Percentiles rank a stretch among this genome's conserved stretches.
Conservation (phyloP, 2,888 invertebrate species). For the Drosophila yooni region DNA sequence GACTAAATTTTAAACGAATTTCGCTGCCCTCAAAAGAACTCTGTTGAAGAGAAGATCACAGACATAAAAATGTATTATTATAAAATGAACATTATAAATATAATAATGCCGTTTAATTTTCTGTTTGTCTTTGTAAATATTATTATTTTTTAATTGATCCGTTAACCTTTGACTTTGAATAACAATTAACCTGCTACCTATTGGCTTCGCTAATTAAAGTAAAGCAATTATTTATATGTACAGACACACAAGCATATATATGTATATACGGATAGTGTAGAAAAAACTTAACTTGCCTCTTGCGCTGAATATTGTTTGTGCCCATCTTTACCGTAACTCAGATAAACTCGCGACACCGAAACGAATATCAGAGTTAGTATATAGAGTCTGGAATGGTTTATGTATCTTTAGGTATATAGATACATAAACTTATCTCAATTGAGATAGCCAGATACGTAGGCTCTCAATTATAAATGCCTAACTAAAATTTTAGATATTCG, state of each 20-base stretch:
- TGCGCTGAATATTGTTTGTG: conserved; percentile 17
- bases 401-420: not conserved
- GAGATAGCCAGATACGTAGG: not conserved
- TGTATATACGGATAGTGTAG: not conserved
- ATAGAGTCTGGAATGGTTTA: not conserved
- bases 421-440: conserved; percentile 20
- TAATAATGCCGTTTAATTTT: not conserved
- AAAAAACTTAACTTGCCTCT: not conserved
- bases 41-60: conserved; percentile 1
- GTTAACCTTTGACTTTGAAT: conserved; percentile 36
- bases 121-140: not conserved
- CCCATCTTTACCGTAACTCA: conserved; percentile 16
- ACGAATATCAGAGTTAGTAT: not conserved
- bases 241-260: not conserved
- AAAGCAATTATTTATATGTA: conserved; percentile 19
- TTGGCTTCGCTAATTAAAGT: conserved; percentile 20
- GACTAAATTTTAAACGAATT: conserved; percentile 11
- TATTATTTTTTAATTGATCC: conserved; percentile 5
- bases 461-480: conserved; percentile 1
- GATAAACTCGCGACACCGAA: conserved; percentile 38
- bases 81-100: conserved; percentile 2
- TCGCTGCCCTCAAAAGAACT: conserved; percentile 3
- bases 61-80: not conserved
- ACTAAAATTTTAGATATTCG: conserved; percentile 8
- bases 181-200: conserved; percentile 10